Evolutionary conservation across 2,888 invertebrate genomes (phyloP).

Genomic region (Alloscopus bannaensis): DNA sequence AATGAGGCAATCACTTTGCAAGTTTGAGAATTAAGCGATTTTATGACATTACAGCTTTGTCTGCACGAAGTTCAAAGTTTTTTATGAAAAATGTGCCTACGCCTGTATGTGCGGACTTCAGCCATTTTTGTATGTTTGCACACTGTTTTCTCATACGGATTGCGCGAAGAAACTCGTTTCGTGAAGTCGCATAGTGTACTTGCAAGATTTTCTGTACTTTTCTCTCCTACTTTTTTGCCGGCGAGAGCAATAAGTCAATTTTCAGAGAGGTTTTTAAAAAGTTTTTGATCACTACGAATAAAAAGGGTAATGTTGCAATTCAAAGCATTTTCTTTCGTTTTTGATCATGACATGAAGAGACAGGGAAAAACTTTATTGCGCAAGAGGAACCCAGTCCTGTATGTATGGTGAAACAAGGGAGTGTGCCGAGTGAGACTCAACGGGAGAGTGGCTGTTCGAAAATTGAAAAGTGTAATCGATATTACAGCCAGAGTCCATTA

Average conservation of each 20-base stretch:
- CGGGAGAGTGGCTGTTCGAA: conserved; percentile 13
- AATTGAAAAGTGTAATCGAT: conserved; percentile 38
- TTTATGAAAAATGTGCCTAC: background rate
- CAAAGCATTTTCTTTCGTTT: conserved; percentile 16
- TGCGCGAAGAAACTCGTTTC: background rate
- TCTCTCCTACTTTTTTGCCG: background rate
- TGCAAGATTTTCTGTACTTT: background rate
- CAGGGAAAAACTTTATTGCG: background rate
- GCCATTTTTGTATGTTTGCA: background rate
- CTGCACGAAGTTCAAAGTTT: background rate
- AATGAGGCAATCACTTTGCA: conserved; percentile 34
- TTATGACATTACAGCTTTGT: conserved; percentile 30
- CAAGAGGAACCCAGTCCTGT: background rate
- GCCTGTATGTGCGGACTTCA: background rate
- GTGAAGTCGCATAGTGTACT: background rate
- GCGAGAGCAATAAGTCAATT: conserved; percentile 49
- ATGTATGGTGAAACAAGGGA: background rate
- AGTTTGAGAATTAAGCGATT: conserved; percentile 37
- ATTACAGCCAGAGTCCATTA: background rate
- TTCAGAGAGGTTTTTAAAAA: conserved; percentile 54
- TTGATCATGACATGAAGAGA: no score
- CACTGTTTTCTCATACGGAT: background rate
- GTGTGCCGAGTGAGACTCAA: conserved; percentile 2
- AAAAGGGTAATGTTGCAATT: conserved; percentile 54
- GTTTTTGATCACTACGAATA: conserved; percentile 35